Evolutionary conservation across 1,140 invertebrate genomes (phyloP).

Genomic region (Coptotermes formosanus): DNA sequence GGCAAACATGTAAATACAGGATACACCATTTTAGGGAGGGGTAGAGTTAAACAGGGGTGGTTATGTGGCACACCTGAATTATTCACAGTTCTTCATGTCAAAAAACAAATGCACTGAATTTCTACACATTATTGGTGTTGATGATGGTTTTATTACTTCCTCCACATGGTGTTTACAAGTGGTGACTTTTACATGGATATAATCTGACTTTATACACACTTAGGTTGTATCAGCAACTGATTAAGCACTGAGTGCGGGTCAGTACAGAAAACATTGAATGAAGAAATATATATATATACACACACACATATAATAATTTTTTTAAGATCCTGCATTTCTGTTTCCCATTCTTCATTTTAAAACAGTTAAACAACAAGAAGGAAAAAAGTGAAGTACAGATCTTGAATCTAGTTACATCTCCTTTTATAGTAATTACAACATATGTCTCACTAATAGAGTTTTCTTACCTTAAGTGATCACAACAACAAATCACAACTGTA

Average conservation of each 20-base stretch:
- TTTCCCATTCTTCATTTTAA: conserved; percentile 31
- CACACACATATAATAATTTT: conserved; percentile 30
- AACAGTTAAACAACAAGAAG: conserved; percentile 33
- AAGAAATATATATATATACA: conserved; percentile 32
- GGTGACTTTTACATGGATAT: conserved; percentile 23
- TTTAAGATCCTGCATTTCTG: conserved; percentile 34
- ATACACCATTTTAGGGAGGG: too few species aligned
- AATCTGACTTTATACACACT: conserved; percentile 25
- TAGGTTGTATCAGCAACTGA: conserved; percentile 22
- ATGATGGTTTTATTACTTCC: conserved; percentile 26
- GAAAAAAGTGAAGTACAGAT: conserved; percentile 29
- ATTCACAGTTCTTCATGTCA: background rate
- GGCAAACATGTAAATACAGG: too few species aligned
- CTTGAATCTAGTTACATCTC: conserved; percentile 29
- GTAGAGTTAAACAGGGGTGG: too few species aligned
- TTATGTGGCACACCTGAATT: too few species aligned
- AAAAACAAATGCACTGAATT: background rate
- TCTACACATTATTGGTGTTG: background rate
- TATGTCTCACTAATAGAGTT: conserved; percentile 22
- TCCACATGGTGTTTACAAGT: conserved; percentile 25
- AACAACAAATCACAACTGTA: conserved; percentile 33
- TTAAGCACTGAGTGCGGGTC: conserved; percentile 23
- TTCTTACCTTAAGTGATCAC: conserved; percentile 31
- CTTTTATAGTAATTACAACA: conserved; percentile 23
- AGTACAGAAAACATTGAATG: conserved; percentile 29